Percentiles rank a stretch among this genome's conserved stretches.
Conservation (phyloP, 2,113 vertebrate genomes). For the Nothobranchius kuhntae region DNA sequence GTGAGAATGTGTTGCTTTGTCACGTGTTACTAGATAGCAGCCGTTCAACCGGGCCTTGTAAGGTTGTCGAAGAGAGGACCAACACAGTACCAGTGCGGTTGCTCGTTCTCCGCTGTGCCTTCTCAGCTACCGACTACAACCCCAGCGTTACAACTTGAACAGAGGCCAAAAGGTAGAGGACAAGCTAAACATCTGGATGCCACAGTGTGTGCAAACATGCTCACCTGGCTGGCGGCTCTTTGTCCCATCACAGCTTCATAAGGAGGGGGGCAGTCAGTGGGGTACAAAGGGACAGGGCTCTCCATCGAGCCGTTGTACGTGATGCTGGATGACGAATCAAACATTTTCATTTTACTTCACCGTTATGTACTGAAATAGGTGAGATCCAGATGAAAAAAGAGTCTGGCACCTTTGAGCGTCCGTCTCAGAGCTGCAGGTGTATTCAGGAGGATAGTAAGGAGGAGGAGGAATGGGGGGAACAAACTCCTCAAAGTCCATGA, state of each 20-base stretch:
- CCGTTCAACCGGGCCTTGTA: too few relatives aligned
- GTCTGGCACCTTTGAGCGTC: constrained; percentile 89
- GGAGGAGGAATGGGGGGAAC: constrained; percentile 94
- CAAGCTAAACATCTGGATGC: not conserved
- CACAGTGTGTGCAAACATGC: not conserved
- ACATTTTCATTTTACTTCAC: not conserved
- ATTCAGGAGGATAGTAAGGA: constrained; percentile 95
- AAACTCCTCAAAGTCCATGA: constrained; percentile 96
- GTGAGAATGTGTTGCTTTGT: too few relatives aligned
- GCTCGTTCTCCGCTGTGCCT: too few relatives aligned
- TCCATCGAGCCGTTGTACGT: constrained; percentile 98
- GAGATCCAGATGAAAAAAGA: not conserved
- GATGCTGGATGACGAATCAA: constrained; percentile 78
- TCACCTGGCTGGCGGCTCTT: constrained; percentile 88
- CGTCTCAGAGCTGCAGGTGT: constrained; percentile 97
- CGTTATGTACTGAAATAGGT: not conserved
- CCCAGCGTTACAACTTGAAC: too few relatives aligned
- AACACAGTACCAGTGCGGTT: too few relatives aligned
- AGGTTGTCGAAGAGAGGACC: too few relatives aligned
- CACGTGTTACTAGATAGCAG: too few relatives aligned
- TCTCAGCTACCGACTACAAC: too few relatives aligned
- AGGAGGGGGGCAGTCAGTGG: constrained; percentile 93
- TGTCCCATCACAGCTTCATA: constrained; percentile 96
- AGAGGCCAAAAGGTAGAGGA: too few relatives aligned
- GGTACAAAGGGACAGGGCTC: constrained; percentile 92